phyloP scores from a whole-genome alignment of 1,140 invertebrate genomes.

The Zaprionus camerounensis region DNA sequence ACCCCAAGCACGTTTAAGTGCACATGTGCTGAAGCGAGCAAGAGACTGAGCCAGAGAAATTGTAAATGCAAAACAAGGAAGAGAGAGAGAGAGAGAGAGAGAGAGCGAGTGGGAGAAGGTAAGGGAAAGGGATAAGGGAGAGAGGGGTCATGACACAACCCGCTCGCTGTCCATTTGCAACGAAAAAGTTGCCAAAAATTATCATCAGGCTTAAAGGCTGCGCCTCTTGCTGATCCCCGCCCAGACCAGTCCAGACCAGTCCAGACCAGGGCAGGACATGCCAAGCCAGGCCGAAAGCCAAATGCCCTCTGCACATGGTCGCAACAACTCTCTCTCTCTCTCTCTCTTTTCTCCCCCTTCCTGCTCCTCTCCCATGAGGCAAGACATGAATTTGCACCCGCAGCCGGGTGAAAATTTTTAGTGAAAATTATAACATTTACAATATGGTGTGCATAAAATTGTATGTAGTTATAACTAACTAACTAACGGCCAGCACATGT shows the following conservation, averaged over 20 bases:
- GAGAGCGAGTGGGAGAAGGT: too few relatives aligned
- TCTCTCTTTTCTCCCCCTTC: neutral
- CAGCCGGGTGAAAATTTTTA: slow-evolving; percentile 64
- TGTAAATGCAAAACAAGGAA: neutral
- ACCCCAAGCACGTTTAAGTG: slow-evolving; percentile 75
- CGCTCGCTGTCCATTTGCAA: slow-evolving; percentile 15
- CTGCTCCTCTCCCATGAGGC: neutral
- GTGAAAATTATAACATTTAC: slow-evolving; percentile 82
- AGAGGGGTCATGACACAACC: neutral
- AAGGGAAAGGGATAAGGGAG: neutral
- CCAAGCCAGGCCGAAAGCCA: slow-evolving; percentile 24
- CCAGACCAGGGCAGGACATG: too few relatives aligned
- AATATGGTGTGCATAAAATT: slow-evolving; percentile 78
- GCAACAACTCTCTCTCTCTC: neutral
- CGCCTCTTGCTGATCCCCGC: neutral
- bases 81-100: neutral
- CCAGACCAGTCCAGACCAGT: neutral
- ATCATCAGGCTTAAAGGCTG: slow-evolving; percentile 48
- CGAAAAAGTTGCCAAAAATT: slow-evolving; percentile 78
- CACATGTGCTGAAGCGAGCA: slow-evolving; percentile 43
- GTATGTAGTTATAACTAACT: slow-evolving; percentile 82
- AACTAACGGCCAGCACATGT: slow-evolving; percentile 76
- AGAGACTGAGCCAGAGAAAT: neutral
- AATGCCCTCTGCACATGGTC: slow-evolving; percentile 30
- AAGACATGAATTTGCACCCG: slow-evolving; percentile 30